A percentile compares a stretch with the other conserved stretches of the same genome.
Conservation (phyloP, 1,140 invertebrate species). For the Anastrepha obliqua region DNA sequence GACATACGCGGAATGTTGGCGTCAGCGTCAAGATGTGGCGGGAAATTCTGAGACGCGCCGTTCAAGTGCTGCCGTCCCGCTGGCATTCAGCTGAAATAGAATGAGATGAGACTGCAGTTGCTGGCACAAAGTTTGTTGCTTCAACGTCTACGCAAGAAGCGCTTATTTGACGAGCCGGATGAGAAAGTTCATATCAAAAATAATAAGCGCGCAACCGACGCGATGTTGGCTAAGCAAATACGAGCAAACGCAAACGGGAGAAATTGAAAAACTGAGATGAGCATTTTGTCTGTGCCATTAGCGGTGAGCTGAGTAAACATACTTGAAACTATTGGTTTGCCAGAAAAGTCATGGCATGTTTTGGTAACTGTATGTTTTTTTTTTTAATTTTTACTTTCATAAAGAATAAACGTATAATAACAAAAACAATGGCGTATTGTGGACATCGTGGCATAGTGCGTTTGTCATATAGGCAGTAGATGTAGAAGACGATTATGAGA, state of each 20-base stretch:
- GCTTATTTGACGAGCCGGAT: background rate
- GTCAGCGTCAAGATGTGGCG: background rate
- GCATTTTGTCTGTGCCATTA: background rate
- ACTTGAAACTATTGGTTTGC: background rate
- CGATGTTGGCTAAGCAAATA: background rate
- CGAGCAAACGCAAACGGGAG: background rate
- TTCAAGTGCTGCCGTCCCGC: background rate
- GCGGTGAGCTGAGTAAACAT: background rate
- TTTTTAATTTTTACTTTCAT: too few relatives aligned
- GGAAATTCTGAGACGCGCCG: background rate
- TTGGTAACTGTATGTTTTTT: too few relatives aligned
- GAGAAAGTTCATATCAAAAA: constrained; percentile 6
- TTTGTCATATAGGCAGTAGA: too few relatives aligned
- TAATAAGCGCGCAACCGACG: constrained; percentile 1
- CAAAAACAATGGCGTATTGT: too few relatives aligned
- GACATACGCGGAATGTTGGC: background rate
- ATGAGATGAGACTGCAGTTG: background rate
- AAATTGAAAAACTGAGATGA: constrained; percentile 29
- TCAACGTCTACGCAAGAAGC: background rate
- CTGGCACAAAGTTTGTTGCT: constrained; percentile 26
- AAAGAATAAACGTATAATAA: too few relatives aligned
- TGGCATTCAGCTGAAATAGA: background rate
- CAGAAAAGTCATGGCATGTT: too few relatives aligned
- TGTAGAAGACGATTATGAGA: too few relatives aligned
- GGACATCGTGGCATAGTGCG: too few relatives aligned